A percentile compares a stretch with the other conserved stretches of the same genome.
phyloP scores from a whole-genome alignment of 2,888 invertebrate genomes.

The Mimas tiliae region DNA sequence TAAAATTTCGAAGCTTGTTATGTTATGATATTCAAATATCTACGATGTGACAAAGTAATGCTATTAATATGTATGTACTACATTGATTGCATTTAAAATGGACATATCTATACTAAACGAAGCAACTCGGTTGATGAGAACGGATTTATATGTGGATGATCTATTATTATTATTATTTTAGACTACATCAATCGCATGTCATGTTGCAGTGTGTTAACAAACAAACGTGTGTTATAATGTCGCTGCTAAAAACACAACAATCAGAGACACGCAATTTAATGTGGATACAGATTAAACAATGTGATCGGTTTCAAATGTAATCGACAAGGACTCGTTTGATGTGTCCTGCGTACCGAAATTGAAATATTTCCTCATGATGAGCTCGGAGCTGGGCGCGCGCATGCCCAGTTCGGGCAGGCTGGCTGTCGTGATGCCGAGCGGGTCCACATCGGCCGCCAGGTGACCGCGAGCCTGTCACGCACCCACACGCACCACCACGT shows the following conservation, averaged over 20 bases:
- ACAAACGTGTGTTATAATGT: slow-evolving; percentile 69
- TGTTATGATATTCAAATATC: slow-evolving; percentile 19
- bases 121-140: slow-evolving; percentile 25
- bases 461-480: slow-evolving; percentile 94
- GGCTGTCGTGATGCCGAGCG: slow-evolving; percentile 94
- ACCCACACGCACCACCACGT: slow-evolving; percentile 73
- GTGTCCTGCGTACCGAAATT: slow-evolving; percentile 78
- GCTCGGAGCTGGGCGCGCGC: slow-evolving; percentile 81
- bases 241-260: slow-evolving; percentile 56
- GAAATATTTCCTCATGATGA: slow-evolving; percentile 85
- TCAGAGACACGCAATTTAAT: slow-evolving; percentile 64
- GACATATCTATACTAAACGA: slow-evolving; percentile 18
- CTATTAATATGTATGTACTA: slow-evolving; percentile 18
- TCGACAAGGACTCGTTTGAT: slow-evolving; percentile 49
- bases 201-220: slow-evolving; percentile 36
- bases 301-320: slow-evolving; percentile 60
- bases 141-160: slow-evolving; percentile 14
- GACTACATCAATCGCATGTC: slow-evolving; percentile 38
- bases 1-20: slow-evolving; percentile 37
- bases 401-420: slow-evolving; percentile 84
- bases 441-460: slow-evolving; percentile 96
- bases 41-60: slow-evolving; percentile 10
- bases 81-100: slow-evolving; percentile 6
- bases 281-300: slow-evolving; percentile 43
- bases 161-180: slow-evolving; percentile 27